A percentile compares a stretch with the other conserved stretches of the same genome.
These are phyloP conservation scores for Paramormyrops kingsleyae DNA, from an alignment of 2,113 vertebrate genomes.

Conservation along the genomic window DNA sequence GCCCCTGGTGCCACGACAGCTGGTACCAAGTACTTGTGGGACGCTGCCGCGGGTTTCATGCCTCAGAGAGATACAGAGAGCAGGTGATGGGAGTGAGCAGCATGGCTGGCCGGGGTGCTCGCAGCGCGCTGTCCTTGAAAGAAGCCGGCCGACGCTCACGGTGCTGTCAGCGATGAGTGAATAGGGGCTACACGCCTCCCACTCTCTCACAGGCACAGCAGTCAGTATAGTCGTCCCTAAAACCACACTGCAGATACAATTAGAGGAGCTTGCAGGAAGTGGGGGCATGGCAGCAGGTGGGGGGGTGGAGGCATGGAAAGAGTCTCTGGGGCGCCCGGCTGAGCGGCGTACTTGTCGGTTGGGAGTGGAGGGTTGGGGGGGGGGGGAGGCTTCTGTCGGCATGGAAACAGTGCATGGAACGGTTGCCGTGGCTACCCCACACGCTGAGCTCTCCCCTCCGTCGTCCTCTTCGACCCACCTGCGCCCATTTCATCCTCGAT, in stretches of 20 bases:
- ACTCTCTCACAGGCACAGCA: neutral
- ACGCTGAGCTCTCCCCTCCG: conserved; percentile 44
- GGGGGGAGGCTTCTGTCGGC: conserved; percentile 52
- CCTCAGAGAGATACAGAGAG: neutral
- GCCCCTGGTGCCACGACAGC: conserved; percentile 27
- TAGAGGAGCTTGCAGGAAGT: conserved; percentile 3
- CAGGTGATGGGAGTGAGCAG: neutral
- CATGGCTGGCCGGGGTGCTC: neutral
- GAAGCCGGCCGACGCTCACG: neutral
- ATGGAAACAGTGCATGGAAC: conserved; percentile 58
- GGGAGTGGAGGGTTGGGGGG: conserved; percentile 46
- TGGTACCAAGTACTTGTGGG: neutral
- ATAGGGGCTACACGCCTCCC: neutral
- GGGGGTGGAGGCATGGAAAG: conserved; percentile 18
- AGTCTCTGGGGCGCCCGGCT: neutral
- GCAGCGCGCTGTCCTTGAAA: neutral
- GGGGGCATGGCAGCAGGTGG: conserved; percentile 7
- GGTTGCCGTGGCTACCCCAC: conserved; percentile 63
- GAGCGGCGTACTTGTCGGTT: neutral
- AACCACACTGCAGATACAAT: conserved; percentile 9
- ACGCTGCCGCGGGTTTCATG: neutral
- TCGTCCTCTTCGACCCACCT: conserved; percentile 24
- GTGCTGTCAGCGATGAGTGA: neutral
- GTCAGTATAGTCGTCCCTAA: neutral
- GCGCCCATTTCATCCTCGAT: conserved; percentile 3